Evolutionary conservation across 2,888 invertebrate species (phyloP), one percentile per base, ranked within the genome.

Genomic region (Mythimna impura): DNA sequence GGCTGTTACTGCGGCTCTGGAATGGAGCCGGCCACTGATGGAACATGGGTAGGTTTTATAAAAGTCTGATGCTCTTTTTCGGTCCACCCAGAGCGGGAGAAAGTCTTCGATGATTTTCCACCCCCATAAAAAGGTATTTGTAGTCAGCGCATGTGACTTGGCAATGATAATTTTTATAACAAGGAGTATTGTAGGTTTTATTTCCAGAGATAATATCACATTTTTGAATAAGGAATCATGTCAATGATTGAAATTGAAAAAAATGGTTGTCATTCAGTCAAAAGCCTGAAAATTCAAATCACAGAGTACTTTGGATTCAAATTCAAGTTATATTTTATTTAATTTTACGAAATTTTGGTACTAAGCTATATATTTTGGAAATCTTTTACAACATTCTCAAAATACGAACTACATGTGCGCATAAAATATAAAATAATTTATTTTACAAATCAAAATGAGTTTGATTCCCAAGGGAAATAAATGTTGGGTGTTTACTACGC

Each of bases 401-500:
- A 30, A 10, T 34, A 22, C 7, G 14, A 5, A 50, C 4, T 17
- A 9, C 9, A 65, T 5, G n/a, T 7, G 43, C 10, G 3, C 0
- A 47, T 22, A 14, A n/a, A 14, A 22, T 7, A 30, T 58, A 40
- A 20, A 9, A 52, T 17, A 20, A 12, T 36, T 36, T n/a, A 60
- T 25, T 61, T 47, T 43, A 25, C 25, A 55, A 55, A 3, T 30
- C 7, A 54, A 30, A 14, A 81, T 78, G 81, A 66, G 63, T 66
- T 47, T 58, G 12, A 30, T 71, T 40, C 14, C 61, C 7, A 70
- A 47, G 14, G 3, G 52, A 10, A 81, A 52, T 30, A 20, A 14
- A 8, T 81, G 61, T 61, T 14, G 40, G 52, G 10, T 50, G 5
- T 62, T 63, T 10, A 20, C 52, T 20, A 1, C 58, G 9, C 43